These are phyloP conservation scores for Xyrichtys novacula DNA, from an alignment of 2,797 vertebrate species.

Conservation along the genomic window DNA sequence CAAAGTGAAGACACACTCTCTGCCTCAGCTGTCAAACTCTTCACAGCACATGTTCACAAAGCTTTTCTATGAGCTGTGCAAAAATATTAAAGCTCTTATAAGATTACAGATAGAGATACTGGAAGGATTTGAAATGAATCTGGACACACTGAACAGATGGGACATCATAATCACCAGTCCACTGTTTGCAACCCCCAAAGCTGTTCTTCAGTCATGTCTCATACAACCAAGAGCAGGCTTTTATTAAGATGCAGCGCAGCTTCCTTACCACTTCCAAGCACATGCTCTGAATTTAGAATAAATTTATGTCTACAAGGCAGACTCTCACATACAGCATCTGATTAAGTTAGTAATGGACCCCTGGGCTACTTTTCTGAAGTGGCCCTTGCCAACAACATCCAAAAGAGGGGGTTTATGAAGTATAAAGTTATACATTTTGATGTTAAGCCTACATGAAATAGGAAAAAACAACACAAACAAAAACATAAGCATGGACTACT, in stretches of 20 bases:
- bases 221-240: background rate
- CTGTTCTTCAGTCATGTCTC: background rate
- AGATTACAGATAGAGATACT: background rate
- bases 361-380: background rate
- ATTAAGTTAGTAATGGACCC: slow-evolving; percentile 3
- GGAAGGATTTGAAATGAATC: slow-evolving; percentile 1
- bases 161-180: slow-evolving; percentile 5
- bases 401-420: background rate
- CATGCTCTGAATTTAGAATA: background rate
- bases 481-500: background rate
- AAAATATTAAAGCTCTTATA: background rate
- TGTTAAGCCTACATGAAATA: background rate
- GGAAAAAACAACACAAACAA: background rate
- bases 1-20: slow-evolving; percentile 20
- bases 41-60: background rate
- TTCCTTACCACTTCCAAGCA: background rate
- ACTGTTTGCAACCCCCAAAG: slow-evolving; percentile 3
- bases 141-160: background rate
- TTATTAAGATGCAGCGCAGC: slow-evolving; percentile 3
- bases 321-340: background rate
- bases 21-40: slow-evolving; percentile 27
- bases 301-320: background rate
- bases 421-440: background rate
- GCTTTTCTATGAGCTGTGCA: background rate
- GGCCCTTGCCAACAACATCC: background rate